Evolutionary conservation across 2,888 invertebrate genomes (phyloP), one percentile per base, ranked within the genome.

Genomic region (Linyphia triangularis): DNA sequence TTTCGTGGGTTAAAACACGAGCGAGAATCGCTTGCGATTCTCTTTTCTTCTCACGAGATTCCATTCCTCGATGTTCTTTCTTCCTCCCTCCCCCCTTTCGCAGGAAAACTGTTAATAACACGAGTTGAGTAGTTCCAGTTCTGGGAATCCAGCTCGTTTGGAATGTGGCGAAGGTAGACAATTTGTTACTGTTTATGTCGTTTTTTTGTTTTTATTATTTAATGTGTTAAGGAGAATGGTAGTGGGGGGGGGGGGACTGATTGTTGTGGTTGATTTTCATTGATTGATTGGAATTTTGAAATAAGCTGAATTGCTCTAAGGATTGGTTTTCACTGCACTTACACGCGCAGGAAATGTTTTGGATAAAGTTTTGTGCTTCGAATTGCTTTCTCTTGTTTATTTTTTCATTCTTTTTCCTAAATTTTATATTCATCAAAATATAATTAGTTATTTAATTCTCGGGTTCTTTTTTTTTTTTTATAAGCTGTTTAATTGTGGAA

Each of bases 41-140:
- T 37, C 69, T 69, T 85, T 22, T 84, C 65, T 69, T 69, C 75
- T 84, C 75, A 77, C 84, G 67, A 75, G 33, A 28, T 69, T 37
- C 37, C 16, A 67, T 77, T 77, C 85, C 57, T 37, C 59, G 24
- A 43, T 43, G 13, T 70, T 43, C 70, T 26, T 73, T 73, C n/a
- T 28, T 9, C 40, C 22, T 6, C 77, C 63, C 40, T 40, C 22
- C 43, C 24, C 26, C n/a, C 63, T 63, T 63, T 37, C 77, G 24
- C 26, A 43, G 43, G 40, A 70, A 70, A 24, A 24, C 43, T 70
- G 70, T 43, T 70, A 70, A 70, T 70, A 70, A 43, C 70, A 70
- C 37, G 19, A 65, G 65, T 30, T 65, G 65, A n/a, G 65, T 65
- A n/a, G n/a, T 65, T 65, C 19, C 43, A 26, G 43, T 24, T 43